Conservation (phyloP, 2,888 invertebrate genomes). For the Smittia aterrima region DNA sequence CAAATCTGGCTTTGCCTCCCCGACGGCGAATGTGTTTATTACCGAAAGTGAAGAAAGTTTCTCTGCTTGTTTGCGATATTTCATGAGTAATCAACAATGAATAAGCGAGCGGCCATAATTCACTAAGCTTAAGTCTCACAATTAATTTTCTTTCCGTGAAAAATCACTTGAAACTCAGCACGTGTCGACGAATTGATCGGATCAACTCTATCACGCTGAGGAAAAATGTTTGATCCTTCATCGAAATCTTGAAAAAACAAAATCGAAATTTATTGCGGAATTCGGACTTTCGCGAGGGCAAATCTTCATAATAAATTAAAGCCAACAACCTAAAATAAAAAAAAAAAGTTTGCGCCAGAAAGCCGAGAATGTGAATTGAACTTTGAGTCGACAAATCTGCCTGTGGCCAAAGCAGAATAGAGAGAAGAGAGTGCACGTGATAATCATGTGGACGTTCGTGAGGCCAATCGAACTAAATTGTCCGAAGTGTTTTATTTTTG, state of each 20-base stretch:
- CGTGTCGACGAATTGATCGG: not conserved
- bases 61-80: not conserved
- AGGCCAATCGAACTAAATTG: not conserved
- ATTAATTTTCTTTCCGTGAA: not conserved
- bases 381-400: not conserved
- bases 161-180: not conserved
- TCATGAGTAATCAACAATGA: not conserved
- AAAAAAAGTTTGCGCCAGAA: constrained; percentile 9
- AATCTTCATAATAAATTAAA: not conserved
- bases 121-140: not conserved
- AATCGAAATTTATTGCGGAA: not conserved
- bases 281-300: not conserved
- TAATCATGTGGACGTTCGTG: not conserved
- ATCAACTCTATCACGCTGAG: not conserved
- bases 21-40: no score
- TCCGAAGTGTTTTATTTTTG: not conserved
- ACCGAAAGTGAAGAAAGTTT: no score
- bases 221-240: not conserved
- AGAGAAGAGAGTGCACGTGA: not conserved
- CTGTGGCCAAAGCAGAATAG: not conserved
- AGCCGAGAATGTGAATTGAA: not conserved
- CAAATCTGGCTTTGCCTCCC: no score
- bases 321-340: constrained; percentile 1
- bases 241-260: not conserved
- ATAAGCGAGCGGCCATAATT: not conserved